Evolutionary conservation across 2,888 invertebrate species (phyloP).

Genomic region (Ernsta delagoae): DNA sequence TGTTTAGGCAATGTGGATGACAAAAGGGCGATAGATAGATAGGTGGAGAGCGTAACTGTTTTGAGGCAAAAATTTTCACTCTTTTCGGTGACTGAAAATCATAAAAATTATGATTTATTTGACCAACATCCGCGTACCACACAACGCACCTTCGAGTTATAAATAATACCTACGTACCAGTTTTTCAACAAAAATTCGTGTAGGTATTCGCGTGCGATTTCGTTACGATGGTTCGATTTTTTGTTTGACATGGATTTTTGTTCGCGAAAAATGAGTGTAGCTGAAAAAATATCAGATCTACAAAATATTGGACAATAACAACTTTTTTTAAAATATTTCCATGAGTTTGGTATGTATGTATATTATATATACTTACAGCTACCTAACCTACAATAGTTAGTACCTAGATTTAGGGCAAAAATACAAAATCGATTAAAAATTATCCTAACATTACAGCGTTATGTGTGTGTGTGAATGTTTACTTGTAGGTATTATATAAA

Average conservation of each 20-base stretch:
- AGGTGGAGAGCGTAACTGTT: no score
- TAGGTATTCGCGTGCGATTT: conserved; percentile 17
- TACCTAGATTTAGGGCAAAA: no score
- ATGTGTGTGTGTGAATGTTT: no score
- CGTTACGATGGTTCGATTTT: conserved; percentile 15
- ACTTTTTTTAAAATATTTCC: conserved; percentile 21
- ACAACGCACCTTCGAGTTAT: not conserved
- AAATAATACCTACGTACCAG: no score
- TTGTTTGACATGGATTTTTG: conserved; percentile 24
- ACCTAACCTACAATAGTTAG: no score
- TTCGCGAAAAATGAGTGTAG: conserved; percentile 20
- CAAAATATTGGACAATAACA: conserved; percentile 18
- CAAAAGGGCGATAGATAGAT: no score
- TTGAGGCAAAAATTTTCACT: not conserved
- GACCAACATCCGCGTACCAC: not conserved
- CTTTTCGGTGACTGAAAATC: conserved; percentile 4
- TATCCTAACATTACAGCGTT: no score
- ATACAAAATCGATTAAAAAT: no score
- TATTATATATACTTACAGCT: no score
- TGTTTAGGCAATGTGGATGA: no score
- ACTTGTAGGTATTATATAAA: no score
- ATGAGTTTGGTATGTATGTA: no score
- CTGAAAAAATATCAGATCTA: conserved; percentile 26
- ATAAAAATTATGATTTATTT: conserved; percentile 20
- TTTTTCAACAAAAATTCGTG: conserved; percentile 12